These are phyloP conservation scores for Aldrovandia affinis DNA, from an alignment of 2,797 vertebrate genomes.

Conservation along the genomic window DNA sequence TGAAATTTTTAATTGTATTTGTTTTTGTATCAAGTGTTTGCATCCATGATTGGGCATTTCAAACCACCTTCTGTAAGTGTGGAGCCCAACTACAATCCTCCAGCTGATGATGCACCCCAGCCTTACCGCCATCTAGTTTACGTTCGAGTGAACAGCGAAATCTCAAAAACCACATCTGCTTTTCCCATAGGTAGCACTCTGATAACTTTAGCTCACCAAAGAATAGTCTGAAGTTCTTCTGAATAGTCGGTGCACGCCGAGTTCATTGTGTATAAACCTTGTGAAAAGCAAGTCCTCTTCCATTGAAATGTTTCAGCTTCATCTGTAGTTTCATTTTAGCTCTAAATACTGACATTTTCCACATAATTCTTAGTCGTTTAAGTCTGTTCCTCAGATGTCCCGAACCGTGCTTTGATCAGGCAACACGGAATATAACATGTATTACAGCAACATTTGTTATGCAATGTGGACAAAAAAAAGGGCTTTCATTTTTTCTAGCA, in stretches of 20 bases:
- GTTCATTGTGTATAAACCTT: not conserved
- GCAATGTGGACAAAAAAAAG: not conserved
- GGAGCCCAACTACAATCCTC: not conserved
- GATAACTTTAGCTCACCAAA: not conserved
- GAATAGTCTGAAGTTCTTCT: not conserved
- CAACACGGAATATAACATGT: not conserved
- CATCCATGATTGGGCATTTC: not conserved
- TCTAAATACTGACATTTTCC: not conserved
- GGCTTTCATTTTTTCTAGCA: not conserved
- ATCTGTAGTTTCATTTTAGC: not conserved
- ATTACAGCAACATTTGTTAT: not conserved
- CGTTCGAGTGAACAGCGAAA: not conserved
- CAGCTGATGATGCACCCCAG: not conserved
- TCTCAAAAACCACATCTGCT: not conserved
- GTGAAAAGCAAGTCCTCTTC: not conserved
- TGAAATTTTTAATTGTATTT: not conserved
- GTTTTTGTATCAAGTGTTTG: not conserved
- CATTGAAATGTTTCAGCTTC: not conserved
- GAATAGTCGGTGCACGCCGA: no score
- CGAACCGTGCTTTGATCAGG: not conserved
- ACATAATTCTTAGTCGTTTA: not conserved
- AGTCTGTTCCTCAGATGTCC: not conserved
- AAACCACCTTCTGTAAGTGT: not conserved
- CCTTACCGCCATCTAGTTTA: not conserved
- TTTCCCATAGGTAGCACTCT: not conserved